These are phyloP conservation scores for Rhineura floridana DNA, from an alignment of 2,113 vertebrate species.

Conservation along the genomic window DNA sequence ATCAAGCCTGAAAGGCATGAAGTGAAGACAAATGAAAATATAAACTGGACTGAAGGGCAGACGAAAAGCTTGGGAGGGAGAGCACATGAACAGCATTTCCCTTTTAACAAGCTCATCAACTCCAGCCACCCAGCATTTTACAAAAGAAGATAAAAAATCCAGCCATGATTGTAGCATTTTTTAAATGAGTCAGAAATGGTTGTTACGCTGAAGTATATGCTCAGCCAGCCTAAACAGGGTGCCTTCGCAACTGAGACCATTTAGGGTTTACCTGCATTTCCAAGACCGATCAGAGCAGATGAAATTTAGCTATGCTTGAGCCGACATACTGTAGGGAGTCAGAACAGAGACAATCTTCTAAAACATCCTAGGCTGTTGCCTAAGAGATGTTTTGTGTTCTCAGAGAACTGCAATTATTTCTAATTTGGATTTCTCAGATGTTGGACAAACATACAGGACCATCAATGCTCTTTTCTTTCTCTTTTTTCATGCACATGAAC, in stretches of 20 bases:
- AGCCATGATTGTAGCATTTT: rapidly evolving
- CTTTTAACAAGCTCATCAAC: background rate
- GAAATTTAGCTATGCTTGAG: background rate
- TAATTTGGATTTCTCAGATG: background rate
- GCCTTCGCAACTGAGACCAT: rapidly evolving
- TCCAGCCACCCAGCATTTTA: background rate
- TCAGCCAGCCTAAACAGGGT: rapidly evolving
- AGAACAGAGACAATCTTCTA: background rate
- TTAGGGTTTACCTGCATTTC: background rate
- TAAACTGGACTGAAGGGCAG: background rate
- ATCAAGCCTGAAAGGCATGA: constrained; percentile 38
- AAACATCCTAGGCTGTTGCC: background rate
- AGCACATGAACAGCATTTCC: constrained; percentile 23
- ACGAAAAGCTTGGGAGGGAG: background rate
- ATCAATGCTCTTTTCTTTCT: rapidly evolving
- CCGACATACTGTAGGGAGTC: background rate
- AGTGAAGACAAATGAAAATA: constrained; percentile 34
- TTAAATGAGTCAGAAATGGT: background rate
- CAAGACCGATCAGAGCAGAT: background rate
- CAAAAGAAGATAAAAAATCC: rapidly evolving
- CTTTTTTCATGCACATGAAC: background rate
- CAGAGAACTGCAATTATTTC: background rate
- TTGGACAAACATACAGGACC: background rate
- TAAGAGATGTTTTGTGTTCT: rapidly evolving
- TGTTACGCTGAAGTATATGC: rapidly evolving